Evolutionary conservation across 1,140 invertebrate genomes (phyloP).

Genomic region (Archivesica marissinica): DNA sequence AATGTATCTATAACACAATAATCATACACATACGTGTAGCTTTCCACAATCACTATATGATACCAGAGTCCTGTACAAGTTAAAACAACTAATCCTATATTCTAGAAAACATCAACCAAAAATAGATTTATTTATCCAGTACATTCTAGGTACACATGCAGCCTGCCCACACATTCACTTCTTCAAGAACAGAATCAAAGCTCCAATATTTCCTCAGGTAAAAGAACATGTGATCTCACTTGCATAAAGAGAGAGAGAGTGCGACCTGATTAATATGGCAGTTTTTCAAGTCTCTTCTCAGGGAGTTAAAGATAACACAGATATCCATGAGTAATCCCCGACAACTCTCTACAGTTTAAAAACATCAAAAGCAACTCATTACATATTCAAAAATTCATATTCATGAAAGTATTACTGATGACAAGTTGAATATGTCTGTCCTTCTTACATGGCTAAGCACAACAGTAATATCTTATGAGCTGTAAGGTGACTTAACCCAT

Average conservation of each 20-base stretch:
- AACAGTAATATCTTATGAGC: too few species aligned
- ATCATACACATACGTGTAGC: too few species aligned
- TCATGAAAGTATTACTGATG: background rate
- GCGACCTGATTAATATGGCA: constrained; percentile 8
- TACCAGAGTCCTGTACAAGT: too few species aligned
- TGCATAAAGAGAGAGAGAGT: background rate
- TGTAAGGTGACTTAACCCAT: too few species aligned
- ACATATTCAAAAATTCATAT: constrained; percentile 29
- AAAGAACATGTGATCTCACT: background rate
- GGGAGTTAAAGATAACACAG: background rate
- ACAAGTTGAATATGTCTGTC: background rate
- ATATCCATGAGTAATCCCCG: background rate
- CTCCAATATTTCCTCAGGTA: background rate
- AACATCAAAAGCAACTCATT: background rate
- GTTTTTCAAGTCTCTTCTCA: background rate
- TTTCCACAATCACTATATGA: too few species aligned
- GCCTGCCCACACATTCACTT: too few species aligned
- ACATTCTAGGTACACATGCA: too few species aligned
- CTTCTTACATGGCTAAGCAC: background rate
- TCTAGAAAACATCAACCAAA: too few species aligned
- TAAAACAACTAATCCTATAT: too few species aligned
- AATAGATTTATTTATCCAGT: too few species aligned
- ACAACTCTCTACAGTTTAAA: background rate
- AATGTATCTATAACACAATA: too few species aligned
- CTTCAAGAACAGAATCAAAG: too few species aligned